Conservation (phyloP, 2,797 vertebrate genomes). For the Xenops minutus region DNA sequence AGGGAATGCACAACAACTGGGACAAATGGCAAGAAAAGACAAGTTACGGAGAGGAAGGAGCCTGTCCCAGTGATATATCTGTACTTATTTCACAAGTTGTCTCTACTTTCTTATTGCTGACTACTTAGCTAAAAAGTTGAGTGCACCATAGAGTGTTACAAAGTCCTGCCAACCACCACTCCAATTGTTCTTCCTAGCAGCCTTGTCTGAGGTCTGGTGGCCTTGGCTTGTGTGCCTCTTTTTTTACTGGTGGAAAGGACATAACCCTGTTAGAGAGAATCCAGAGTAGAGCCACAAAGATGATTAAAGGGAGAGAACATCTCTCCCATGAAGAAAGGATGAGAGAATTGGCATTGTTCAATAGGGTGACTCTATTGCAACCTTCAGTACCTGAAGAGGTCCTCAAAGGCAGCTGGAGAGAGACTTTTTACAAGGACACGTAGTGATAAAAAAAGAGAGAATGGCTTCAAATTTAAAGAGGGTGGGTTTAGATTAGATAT, state of each 20-base stretch:
- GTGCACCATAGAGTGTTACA: fast-evolving
- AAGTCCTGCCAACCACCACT: neutral
- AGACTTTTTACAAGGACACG: neutral
- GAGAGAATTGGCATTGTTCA: neutral
- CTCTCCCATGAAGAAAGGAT: neutral
- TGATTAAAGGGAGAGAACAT: neutral
- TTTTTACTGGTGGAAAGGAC: neutral
- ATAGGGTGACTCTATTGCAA: neutral
- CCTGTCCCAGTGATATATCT: neutral
- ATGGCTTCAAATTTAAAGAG: neutral
- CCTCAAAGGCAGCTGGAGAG: neutral
- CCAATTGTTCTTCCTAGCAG: neutral
- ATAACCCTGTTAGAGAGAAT: neutral
- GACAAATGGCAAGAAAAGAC: neutral
- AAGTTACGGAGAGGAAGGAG: neutral
- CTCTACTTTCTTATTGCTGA: neutral
- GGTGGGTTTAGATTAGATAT: neutral
- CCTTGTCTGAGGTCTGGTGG: neutral
- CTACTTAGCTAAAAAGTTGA: neutral
- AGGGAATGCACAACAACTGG: neutral
- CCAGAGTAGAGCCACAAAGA: neutral
- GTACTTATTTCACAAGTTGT: neutral
- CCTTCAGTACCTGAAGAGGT: neutral
- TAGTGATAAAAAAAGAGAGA: neutral
- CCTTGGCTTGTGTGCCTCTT: neutral